phyloP scores from a whole-genome alignment of 2,888 invertebrate species.

The Acleris holmiana region DNA sequence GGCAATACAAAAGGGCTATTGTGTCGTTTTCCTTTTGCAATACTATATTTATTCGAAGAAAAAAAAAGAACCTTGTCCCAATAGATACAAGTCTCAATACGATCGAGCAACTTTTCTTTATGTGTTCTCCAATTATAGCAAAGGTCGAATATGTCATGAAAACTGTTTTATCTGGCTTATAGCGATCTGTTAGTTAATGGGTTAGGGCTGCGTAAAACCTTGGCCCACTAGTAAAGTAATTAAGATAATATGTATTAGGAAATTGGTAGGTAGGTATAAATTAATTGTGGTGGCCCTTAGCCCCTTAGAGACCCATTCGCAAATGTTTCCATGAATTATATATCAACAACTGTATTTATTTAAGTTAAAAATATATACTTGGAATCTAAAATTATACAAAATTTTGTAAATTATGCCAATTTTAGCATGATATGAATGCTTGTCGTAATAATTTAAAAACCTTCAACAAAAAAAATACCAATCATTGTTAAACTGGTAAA shows the following conservation, averaged over 20 bases:
- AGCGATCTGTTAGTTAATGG: slow-evolving; percentile 32
- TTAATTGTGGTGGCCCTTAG: slow-evolving; percentile 7
- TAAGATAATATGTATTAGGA: slow-evolving; percentile 28
- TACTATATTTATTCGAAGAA: background rate
- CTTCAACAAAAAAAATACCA: too few relatives aligned
- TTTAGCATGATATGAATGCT: too few relatives aligned
- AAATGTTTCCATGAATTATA: background rate
- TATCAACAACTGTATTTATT: background rate
- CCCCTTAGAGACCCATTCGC: slow-evolving; percentile 1
- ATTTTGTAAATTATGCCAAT: too few relatives aligned
- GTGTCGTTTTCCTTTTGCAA: slow-evolving; percentile 18
- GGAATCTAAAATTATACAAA: too few relatives aligned
- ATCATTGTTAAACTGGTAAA: background rate
- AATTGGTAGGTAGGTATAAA: slow-evolving; percentile 20
- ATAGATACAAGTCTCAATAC: background rate
- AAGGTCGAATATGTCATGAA: slow-evolving; percentile 46
- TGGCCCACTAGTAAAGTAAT: slow-evolving; percentile 32
- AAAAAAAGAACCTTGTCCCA: slow-evolving; percentile 17
- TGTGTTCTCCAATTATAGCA: slow-evolving; percentile 38
- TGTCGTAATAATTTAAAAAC: too few relatives aligned
- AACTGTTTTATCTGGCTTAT: slow-evolving; percentile 41
- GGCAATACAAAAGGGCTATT: slow-evolving; percentile 24
- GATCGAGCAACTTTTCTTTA: background rate
- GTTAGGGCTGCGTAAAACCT: slow-evolving; percentile 33
- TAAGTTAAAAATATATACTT: too few relatives aligned